phyloP scores from a whole-genome alignment of 2,113 vertebrate species.

The Leucopsar rothschildi region DNA sequence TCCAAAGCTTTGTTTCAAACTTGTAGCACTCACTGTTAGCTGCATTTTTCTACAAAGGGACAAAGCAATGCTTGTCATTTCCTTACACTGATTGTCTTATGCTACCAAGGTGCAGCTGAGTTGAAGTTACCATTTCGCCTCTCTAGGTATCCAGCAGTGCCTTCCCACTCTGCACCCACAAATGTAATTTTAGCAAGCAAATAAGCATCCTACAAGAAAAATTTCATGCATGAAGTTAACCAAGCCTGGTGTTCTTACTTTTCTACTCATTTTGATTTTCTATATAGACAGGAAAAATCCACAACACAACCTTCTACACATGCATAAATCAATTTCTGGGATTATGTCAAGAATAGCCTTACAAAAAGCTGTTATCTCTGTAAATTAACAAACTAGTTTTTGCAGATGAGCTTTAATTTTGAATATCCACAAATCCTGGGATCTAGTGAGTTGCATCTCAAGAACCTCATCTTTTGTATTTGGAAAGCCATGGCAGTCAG shows the following conservation, averaged over 20 bases:
- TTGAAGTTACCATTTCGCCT: not conserved
- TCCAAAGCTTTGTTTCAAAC: not conserved
- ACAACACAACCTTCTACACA: not conserved
- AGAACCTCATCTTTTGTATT: not conserved
- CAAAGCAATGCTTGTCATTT: not conserved
- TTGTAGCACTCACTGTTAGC: not conserved
- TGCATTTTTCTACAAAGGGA: not conserved
- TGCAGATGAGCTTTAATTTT: not conserved
- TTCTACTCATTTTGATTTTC: not conserved
- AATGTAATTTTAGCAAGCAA: not conserved
- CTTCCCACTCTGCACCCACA: not conserved
- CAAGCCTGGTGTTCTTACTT: not conserved
- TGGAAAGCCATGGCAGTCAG: not conserved
- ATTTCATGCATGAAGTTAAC: rapidly evolving
- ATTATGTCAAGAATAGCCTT: not conserved
- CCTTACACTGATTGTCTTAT: not conserved
- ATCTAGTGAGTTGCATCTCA: not conserved
- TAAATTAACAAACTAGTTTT: not conserved
- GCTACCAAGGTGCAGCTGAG: not conserved
- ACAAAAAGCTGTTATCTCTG: not conserved
- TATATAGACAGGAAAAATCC: not conserved
- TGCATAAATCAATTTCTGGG: not conserved
- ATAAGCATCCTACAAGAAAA: not conserved
- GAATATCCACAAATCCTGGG: not conserved
- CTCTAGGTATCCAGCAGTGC: not conserved